phyloP scores from a whole-genome alignment of 1,140 invertebrate species.

The Drosophila lowei region DNA sequence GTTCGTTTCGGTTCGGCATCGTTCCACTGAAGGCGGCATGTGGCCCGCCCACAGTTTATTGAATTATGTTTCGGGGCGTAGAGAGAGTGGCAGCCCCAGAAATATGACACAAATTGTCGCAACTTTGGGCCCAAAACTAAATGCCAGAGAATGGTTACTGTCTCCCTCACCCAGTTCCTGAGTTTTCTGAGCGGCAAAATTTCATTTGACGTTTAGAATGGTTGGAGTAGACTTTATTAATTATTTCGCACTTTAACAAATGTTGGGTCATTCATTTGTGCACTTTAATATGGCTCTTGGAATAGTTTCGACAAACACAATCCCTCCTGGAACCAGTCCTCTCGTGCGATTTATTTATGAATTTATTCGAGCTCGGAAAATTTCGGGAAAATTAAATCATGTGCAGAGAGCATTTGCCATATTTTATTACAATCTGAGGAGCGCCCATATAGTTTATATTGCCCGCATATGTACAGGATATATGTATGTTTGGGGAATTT shows the following conservation, averaged over 20 bases:
- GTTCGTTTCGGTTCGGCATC: constrained; percentile 1
- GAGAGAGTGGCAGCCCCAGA: constrained; percentile 53
- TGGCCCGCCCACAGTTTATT: constrained; percentile 59
- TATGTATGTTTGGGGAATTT: constrained; percentile 28
- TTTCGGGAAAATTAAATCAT: constrained; percentile 34
- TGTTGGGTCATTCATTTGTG: background rate
- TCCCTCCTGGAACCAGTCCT: background rate
- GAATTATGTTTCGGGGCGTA: constrained; percentile 62
- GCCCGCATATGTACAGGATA: constrained; percentile 21
- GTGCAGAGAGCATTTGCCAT: constrained; percentile 17
- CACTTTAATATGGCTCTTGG: background rate
- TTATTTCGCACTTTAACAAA: constrained; percentile 25
- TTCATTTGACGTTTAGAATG: constrained; percentile 22
- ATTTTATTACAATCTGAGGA: constrained; percentile 38
- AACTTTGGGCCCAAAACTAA: constrained; percentile 51
- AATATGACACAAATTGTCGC: constrained; percentile 69
- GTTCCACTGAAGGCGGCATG: constrained; percentile 20
- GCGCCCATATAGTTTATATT: constrained; percentile 43
- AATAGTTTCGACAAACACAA: background rate
- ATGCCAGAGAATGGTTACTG: constrained; percentile 30
- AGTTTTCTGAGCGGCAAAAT: constrained; percentile 29
- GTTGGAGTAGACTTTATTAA: constrained; percentile 33
- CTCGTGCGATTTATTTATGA: constrained; percentile 11
- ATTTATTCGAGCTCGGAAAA: constrained; percentile 12
- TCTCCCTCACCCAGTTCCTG: background rate